phyloP scores from a whole-genome alignment of 2,888 invertebrate species.

The Dinocampus coccinellae region DNA sequence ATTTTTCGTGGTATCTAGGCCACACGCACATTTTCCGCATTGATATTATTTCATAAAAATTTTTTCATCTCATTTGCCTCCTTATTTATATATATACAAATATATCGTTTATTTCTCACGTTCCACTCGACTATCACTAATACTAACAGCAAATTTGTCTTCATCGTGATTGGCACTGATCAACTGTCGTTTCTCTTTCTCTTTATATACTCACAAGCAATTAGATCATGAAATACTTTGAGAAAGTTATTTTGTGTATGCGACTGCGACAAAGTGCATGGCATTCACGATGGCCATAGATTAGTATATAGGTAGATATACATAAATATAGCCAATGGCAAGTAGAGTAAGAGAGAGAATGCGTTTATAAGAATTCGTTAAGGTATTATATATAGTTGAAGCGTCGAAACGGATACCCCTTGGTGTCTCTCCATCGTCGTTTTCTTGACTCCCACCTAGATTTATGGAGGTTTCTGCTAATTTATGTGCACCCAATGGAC shows the following conservation, averaged over 20 bases:
- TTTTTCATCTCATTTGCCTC: conserved; percentile 47
- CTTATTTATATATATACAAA: not conserved
- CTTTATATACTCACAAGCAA: conserved; percentile 11
- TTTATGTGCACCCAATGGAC: conserved; percentile 56
- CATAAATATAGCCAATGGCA: conserved; percentile 5
- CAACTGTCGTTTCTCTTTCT: conserved; percentile 37
- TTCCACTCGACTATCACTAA: not conserved
- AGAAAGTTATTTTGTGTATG: conserved; percentile 16
- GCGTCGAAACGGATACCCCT: conserved; percentile 47
- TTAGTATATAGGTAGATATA: not conserved
- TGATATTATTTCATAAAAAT: conserved; percentile 69
- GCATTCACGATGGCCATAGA: not conserved
- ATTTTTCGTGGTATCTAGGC: conserved; percentile 57
- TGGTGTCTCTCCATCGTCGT: conserved; percentile 52
- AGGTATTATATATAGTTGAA: conserved; percentile 19
- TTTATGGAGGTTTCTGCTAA: conserved; percentile 60
- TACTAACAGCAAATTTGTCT: conserved; percentile 38
- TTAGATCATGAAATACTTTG: conserved; percentile 17
- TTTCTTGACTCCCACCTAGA: conserved; percentile 56
- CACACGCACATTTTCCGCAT: conserved; percentile 65
- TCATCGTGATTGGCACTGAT: conserved; percentile 46
- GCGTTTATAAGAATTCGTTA: not conserved
- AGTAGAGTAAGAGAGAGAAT: not conserved
- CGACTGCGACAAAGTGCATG: conserved; percentile 10
- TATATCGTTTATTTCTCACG: conserved; percentile 30